Evolutionary conservation across 2,113 vertebrate genomes (phyloP).

Genomic region (Suricata suricatta): DNA sequence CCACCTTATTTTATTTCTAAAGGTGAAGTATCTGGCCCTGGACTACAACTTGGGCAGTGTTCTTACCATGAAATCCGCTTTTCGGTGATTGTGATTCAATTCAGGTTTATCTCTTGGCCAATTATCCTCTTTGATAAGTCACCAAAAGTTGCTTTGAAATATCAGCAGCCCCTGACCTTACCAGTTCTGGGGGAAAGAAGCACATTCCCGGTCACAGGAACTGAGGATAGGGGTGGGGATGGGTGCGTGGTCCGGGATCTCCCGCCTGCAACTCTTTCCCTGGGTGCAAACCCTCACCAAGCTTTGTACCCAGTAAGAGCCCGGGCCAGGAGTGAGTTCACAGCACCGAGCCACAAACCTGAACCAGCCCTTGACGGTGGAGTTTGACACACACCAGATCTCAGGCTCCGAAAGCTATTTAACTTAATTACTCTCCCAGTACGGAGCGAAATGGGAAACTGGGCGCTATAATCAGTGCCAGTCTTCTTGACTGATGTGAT

Average conservation of each 20-base stretch:
- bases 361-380: background rate
- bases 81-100: background rate
- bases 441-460: constrained; percentile 50
- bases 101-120: background rate
- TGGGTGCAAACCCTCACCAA: background rate
- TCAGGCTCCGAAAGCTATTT: constrained; percentile 13
- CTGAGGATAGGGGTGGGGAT: background rate
- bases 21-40: background rate
- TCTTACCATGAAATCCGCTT: background rate
- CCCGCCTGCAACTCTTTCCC: background rate
- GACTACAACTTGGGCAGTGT: background rate
- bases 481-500: constrained; percentile 20
- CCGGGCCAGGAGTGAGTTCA: background rate
- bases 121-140: background rate
- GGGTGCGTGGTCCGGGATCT: background rate
- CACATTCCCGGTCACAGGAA: background rate
- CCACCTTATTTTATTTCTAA: background rate
- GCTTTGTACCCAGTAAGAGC: background rate
- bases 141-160: background rate
- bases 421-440: constrained; percentile 63
- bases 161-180: background rate
- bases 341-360: background rate
- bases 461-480: background rate
- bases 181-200: background rate
- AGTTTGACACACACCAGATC: constrained; percentile 46